Conservation (phyloP, 2,797 vertebrate genomes). For the Liasis olivaceus region DNA sequence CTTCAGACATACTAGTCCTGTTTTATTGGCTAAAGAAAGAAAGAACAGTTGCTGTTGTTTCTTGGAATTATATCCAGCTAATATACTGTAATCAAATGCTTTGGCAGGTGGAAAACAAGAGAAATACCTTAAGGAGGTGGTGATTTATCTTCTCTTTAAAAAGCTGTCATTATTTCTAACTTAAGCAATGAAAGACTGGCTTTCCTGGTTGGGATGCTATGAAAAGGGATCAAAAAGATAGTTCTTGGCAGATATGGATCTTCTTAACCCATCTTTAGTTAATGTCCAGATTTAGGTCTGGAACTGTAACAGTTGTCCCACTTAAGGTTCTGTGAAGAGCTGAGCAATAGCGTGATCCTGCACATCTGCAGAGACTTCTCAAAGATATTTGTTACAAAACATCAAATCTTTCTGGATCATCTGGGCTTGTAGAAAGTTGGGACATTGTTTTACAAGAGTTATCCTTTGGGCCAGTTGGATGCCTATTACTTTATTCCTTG, state of each 20-base stretch:
- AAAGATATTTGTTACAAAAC: neutral
- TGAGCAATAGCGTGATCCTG: neutral
- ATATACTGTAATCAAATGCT: neutral
- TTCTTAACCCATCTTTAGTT: neutral
- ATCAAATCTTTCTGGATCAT: neutral
- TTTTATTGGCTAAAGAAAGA: no score
- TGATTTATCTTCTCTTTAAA: neutral
- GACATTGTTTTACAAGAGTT: no score
- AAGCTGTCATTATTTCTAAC: neutral
- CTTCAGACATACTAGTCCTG: no score
- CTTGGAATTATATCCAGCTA: no score
- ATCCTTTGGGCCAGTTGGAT: no score
- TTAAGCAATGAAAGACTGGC: neutral
- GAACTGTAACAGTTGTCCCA: neutral
- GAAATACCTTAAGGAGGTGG: neutral
- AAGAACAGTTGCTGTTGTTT: no score
- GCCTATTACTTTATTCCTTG: no score
- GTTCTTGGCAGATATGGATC: neutral
- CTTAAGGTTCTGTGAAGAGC: neutral
- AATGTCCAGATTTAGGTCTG: neutral
- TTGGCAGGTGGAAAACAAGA: neutral
- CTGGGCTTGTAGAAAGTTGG: no score
- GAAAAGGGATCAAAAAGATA: neutral
- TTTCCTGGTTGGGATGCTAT: neutral
- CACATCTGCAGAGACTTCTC: neutral